Evolutionary conservation across 2,113 vertebrate species (phyloP).

Genomic region (Peromyscus leucopus): DNA sequence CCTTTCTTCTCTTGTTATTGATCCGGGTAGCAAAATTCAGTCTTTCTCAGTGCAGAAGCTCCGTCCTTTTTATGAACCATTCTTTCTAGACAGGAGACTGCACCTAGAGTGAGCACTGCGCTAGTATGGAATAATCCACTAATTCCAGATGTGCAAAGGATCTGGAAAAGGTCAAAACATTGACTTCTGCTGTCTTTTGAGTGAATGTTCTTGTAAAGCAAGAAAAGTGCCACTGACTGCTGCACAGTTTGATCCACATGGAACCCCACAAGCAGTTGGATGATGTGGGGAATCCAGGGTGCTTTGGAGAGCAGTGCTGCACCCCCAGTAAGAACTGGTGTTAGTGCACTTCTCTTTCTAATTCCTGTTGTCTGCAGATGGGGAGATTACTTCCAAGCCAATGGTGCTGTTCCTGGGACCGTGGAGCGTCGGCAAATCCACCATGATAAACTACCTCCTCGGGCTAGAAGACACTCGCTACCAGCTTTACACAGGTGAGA

Average conservation of each 20-base stretch:
- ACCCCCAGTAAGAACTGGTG: neutral
- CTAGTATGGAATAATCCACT: neutral
- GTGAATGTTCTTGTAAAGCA: neutral
- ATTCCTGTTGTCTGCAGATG: constrained; percentile 90
- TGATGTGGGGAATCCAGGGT: constrained; percentile 22
- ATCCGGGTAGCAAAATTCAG: neutral
- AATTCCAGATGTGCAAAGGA: neutral
- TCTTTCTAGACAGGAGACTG: neutral
- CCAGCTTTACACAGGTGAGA: constrained; percentile 97
- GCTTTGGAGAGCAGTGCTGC: neutral
- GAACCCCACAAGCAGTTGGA: neutral
- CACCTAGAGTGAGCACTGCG: neutral
- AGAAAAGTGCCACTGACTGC: neutral
- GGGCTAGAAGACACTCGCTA: constrained; percentile 95
- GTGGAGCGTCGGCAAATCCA: constrained; percentile 99
- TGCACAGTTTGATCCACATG: neutral
- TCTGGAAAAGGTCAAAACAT: neutral
- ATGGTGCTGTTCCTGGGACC: constrained; percentile 99
- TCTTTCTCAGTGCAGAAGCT: neutral
- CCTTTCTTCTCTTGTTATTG: neutral
- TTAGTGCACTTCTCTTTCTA: constrained; percentile 77
- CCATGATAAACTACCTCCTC: constrained; percentile 99
- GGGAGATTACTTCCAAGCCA: constrained; percentile 98
- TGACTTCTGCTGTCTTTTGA: neutral
- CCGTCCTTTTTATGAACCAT: neutral